phyloP scores from a whole-genome alignment of 1,140 invertebrate genomes.

The Probaryconus sp. region DNA sequence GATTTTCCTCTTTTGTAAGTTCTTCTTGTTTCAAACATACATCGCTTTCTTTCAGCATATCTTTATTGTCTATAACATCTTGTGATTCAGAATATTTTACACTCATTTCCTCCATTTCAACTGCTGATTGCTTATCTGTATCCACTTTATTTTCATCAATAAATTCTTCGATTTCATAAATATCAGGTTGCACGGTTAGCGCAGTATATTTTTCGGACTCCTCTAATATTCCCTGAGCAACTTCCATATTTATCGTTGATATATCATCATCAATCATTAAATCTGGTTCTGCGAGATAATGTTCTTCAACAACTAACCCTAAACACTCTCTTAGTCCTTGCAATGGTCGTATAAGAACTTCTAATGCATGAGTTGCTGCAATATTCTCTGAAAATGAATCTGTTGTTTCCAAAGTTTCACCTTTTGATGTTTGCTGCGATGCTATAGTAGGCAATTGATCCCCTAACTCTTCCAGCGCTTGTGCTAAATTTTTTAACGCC shows the following conservation, averaged over 20 bases:
- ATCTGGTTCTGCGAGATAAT: constrained; percentile 49
- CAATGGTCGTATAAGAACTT: constrained; percentile 77
- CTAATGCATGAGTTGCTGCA: constrained; percentile 31
- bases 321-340: constrained; percentile 79
- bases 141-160: not conserved
- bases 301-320: constrained; percentile 75
- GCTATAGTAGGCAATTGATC: constrained; percentile 65
- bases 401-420: constrained; percentile 49
- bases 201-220: constrained; percentile 1
- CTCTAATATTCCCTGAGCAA: not conserved
- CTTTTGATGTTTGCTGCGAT: constrained; percentile 58
- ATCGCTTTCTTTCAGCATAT: no score
- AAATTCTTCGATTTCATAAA: constrained; percentile 17
- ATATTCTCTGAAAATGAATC: constrained; percentile 53
- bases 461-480: constrained; percentile 76
- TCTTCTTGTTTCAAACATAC: no score
- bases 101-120: not conserved
- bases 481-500: constrained; percentile 75
- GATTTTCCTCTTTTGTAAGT: no score
- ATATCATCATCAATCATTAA: constrained; percentile 28
- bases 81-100: not conserved
- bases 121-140: constrained; percentile 1
- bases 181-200: not conserved
- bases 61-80: not conserved
- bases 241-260: constrained; percentile 15